Evolutionary conservation across 1,140 invertebrate species (phyloP).

Genomic region (Caerostris darwini): DNA sequence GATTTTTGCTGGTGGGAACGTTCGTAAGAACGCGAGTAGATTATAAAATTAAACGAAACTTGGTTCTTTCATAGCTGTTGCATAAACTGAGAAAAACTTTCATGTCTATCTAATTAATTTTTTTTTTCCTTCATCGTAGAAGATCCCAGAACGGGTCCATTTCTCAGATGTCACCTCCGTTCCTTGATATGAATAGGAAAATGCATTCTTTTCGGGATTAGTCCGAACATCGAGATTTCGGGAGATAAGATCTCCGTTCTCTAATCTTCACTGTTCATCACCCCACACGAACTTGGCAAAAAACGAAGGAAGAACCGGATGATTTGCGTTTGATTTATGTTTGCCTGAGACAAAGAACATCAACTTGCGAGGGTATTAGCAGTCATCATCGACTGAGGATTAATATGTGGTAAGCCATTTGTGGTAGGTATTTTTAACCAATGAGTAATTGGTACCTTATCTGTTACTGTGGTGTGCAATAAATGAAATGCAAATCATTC

Average conservation of each 20-base stretch:
- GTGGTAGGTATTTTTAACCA: neutral
- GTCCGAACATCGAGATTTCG: constrained; percentile 32
- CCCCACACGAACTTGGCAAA: constrained; percentile 25
- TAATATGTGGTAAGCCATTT: neutral
- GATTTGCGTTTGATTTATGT: constrained; percentile 47
- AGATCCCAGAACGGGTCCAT: neutral
- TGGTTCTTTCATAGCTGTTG: neutral
- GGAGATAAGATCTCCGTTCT: constrained; percentile 43
- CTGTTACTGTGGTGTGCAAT: neutral
- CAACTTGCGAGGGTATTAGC: neutral
- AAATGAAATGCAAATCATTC: no score
- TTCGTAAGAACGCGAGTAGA: neutral
- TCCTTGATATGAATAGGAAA: constrained; percentile 53
- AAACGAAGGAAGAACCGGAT: constrained; percentile 10
- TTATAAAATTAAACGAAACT: neutral
- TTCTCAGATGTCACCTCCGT: constrained; percentile 60
- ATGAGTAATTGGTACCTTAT: neutral
- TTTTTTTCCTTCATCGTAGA: constrained; percentile 35
- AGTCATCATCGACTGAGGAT: neutral
- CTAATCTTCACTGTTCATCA: constrained; percentile 54
- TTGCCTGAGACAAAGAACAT: constrained; percentile 16
- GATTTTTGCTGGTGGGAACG: neutral
- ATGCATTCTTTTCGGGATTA: constrained; percentile 57
- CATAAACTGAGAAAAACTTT: neutral
- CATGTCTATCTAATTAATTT: constrained; percentile 56